Base-by-base conservation (phyloP, 2,888 invertebrate species). In the Mythimna vitellina region DNA sequence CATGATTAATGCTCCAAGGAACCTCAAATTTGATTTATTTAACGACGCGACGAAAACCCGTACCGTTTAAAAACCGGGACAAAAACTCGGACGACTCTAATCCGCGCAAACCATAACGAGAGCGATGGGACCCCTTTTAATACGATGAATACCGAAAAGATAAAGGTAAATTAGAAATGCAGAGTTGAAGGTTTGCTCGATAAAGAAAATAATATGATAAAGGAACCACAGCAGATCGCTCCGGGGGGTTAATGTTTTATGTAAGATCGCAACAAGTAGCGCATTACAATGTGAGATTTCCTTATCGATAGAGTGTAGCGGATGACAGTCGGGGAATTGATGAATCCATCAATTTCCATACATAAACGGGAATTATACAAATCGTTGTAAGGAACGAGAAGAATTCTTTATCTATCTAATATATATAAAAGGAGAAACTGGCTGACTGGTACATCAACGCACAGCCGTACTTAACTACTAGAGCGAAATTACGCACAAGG, bases 241-340 rank as follows among this genome's bases (percentile, higher is more conserved):
- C 89, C 92, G 88, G 95, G 95, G 88, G 94, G 92, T 93, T 81
- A 89, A 95, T 94, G 95, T 95, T 93, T 95, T 92, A 95, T 95
- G 93, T 90, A 93, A 84, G 88, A 84, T 83, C 85, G 81, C 81
- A 82, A 86, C 86, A 85, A 84, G 78, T 81, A 84, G 83, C 85
- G 89, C 88, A 92, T 92, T 91, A 91, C 89, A 92, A 93, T 92
- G 90, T 87, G 85, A 61, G 63, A 86, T 86, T 85, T 89, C 89
- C 89, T 91, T 92, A 90, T 91, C 90, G 90, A 87, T 80, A 81
- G 81, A 78, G 85, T 82, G 86, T 81, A 84, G 71, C 63, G 22
- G 46, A 65, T 68, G 68, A 69, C 71, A 80, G 71, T 57, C 65
- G 64, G 65, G 65, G 71, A 79, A 86, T 84, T 82, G 85, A 88